Base-by-base conservation (phyloP, 37 sponge, comb jelly and placozoan genomes). In the Agelas oroides region DNA sequence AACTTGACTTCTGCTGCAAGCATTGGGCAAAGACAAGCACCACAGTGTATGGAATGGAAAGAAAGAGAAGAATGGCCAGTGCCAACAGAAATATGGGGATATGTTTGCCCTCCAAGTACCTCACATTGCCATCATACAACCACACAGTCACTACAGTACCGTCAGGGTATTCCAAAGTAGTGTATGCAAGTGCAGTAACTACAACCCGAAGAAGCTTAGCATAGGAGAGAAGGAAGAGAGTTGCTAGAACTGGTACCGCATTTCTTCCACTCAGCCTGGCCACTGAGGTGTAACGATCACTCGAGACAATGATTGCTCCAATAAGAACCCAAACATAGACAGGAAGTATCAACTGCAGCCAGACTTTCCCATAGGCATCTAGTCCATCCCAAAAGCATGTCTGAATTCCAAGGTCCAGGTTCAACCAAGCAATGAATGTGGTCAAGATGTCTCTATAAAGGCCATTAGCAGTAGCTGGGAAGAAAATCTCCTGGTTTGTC, bases 381-480 rank as follows among this genome's bases (percentile, higher is more conserved):
- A 73, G 40, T 36, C 75, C 75, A 73, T 73, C 53, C 35, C 31
- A 73, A 28, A 73, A 73, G 52, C 75, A 73, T 24, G 53, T 53
- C 28, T 73, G 40, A 27, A 73, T 41, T 73, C 75, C 75, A 53
- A 73, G 30, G 53, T 73, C 56, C 14, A 73, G 11, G 53, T 73
- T 73, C 53, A 73, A 0, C 75, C 75, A 73, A 23, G 40, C 46
- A 40, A 73, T 53, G 11, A 73, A 73, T 8, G 37, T 35, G 21
- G 21, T 3, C 5, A 73, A 28, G 8, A 73, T n/a, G n/a, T n/a
- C n/a, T n/a, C n/a, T n/a, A n/a, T n/a, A n/a, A n/a, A n/a, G n/a
- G 37, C 31, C 31, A 11, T 31, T 2, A 21, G 38, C 38, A 28
- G 23, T 8, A 40, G 27, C 1, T 11, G 75, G 75, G 18, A 73